Percentiles rank a stretch among this genome's conserved stretches.
Conservation (phyloP, 2,888 invertebrate species). For the Cybosia mesomella region DNA sequence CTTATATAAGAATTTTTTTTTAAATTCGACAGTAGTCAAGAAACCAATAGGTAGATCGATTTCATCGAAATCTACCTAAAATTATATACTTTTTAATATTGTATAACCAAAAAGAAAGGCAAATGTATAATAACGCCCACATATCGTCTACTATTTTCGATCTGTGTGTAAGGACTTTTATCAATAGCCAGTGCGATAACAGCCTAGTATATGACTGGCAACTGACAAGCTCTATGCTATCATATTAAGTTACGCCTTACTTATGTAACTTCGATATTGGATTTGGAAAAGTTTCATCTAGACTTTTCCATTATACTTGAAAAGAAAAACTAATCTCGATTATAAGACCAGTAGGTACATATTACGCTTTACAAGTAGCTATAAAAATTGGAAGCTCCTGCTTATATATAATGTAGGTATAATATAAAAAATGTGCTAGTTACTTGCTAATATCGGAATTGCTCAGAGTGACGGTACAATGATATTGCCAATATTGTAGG, state of each 20-base stretch:
- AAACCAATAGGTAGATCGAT: too few species aligned
- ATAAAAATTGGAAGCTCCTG: background rate
- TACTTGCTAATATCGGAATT: background rate
- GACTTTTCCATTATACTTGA: conserved; percentile 5
- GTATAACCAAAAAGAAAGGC: too few species aligned
- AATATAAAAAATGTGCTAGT: background rate
- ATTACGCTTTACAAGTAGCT: background rate
- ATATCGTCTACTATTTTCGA: too few species aligned
- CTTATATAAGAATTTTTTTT: too few species aligned
- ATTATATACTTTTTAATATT: too few species aligned
- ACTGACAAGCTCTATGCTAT: background rate
- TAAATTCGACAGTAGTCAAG: too few species aligned
- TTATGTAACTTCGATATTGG: conserved; percentile 10
- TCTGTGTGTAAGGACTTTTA: too few species aligned
- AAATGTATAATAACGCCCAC: too few species aligned
- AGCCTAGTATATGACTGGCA: background rate
- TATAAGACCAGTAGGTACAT: background rate
- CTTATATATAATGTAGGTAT: background rate
- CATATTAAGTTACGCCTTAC: background rate
- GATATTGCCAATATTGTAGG: background rate
- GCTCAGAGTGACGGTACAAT: background rate
- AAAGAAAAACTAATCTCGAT: background rate
- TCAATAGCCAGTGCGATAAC: background rate
- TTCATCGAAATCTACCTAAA: too few species aligned
- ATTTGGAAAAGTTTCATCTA: conserved; percentile 3